Percentiles rank a stretch among this genome's conserved stretches.
Evolutionary conservation across 2,888 invertebrate species (phyloP).

Genomic region (Pristionchus japonicus): DNA sequence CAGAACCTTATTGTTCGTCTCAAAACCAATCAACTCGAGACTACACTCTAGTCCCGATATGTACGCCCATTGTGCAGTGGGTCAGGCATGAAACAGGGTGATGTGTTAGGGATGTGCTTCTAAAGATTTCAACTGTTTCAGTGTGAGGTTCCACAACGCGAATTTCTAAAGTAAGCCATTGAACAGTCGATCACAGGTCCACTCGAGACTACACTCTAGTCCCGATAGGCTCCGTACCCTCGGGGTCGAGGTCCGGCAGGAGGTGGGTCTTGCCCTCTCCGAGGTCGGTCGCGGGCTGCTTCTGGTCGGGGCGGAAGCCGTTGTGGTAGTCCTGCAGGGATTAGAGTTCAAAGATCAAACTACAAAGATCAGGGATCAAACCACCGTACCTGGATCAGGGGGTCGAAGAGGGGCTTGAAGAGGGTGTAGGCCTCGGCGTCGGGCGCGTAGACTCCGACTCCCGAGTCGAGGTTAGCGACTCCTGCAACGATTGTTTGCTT

Average conservation of each 20-base stretch:
- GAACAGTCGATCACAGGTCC: background rate
- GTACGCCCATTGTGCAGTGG: no score
- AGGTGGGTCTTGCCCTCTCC: constrained; percentile 86
- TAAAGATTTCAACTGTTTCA: no score
- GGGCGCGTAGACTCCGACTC: constrained; percentile 90
- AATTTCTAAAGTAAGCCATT: no score
- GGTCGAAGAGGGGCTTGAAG: constrained; percentile 93
- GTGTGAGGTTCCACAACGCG: no score
- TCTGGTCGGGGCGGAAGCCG: constrained; percentile 89
- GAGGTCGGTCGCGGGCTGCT: constrained; percentile 93
- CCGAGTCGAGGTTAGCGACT: constrained; percentile 94
- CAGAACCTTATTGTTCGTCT: no score
- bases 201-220: background rate
- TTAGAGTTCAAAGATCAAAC: constrained; percentile 47
- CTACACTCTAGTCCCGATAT: no score
- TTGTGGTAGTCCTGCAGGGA: constrained; percentile 90
- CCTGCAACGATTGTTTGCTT: constrained; percentile 77
- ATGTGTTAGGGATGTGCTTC: no score
- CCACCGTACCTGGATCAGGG: constrained; percentile 85
- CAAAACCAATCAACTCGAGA: no score
- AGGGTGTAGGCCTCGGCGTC: constrained; percentile 94
- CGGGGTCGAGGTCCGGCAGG: constrained; percentile 81
- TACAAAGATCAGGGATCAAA: background rate
- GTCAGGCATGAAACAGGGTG: no score
- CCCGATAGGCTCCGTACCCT: constrained; percentile 55